These are phyloP conservation scores for Bostrychus sinensis DNA, from an alignment of 2,113 vertebrate genomes.

Conservation along the genomic window DNA sequence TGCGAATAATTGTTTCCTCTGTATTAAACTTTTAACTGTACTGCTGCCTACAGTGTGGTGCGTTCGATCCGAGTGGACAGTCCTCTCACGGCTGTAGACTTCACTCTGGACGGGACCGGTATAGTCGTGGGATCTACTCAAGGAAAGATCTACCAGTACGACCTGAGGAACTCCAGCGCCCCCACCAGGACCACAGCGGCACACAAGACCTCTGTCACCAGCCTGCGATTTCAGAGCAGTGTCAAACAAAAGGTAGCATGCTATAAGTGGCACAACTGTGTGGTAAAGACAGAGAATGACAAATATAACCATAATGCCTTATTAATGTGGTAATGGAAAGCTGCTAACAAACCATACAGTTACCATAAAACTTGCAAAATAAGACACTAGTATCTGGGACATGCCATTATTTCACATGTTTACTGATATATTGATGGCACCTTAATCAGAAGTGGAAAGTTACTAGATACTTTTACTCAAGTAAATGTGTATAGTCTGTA, in stretches of 20 bases:
- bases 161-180: constrained; percentile 90
- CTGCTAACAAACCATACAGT: no score
- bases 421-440: no score
- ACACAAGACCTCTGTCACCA: constrained; percentile 95
- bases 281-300: no score
- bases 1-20: no score
- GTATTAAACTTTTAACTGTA: neutral
- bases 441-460: no score
- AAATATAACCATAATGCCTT: no score
- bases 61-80: constrained; percentile 86
- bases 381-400: no score
- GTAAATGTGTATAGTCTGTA: no score
- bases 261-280: neutral
- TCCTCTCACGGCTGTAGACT: constrained; percentile 92
- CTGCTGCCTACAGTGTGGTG: constrained; percentile 73
- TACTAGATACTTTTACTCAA: no score
- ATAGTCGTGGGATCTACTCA: constrained; percentile 91
- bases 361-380: no score
- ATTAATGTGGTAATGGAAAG: no score
- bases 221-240: constrained; percentile 88
- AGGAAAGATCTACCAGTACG: constrained; percentile 92
- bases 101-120: constrained; percentile 90
- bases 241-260: constrained; percentile 82
- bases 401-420: no score
- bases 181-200: constrained; percentile 86